Evolutionary conservation across 2,113 vertebrate species (phyloP).

Genomic region (Myotis lucifugus): DNA sequence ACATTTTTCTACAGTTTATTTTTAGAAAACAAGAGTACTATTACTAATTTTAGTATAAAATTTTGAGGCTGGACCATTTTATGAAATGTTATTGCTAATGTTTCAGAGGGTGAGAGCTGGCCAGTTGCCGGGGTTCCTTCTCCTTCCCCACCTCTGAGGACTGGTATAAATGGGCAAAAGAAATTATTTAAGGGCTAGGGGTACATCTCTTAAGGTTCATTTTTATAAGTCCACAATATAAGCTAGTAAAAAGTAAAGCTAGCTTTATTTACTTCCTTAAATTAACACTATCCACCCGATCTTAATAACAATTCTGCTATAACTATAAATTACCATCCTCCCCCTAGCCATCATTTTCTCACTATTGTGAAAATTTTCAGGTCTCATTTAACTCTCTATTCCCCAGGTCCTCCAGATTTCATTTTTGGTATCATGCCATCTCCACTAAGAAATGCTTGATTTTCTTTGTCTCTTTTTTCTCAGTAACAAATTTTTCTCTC

Average conservation of each 20-base stretch:
- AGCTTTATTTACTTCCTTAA: background rate
- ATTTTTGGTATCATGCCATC: background rate
- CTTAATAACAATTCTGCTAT: background rate
- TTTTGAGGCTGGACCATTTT: background rate
- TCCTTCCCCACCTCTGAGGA: background rate
- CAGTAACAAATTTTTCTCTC: background rate
- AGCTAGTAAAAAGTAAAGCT: background rate
- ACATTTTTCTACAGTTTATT: background rate
- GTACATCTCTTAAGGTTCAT: background rate
- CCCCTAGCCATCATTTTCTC: background rate
- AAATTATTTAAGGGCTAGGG: background rate
- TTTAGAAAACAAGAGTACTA: background rate
- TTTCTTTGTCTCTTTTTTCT: constrained; percentile 19
- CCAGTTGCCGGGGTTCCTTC: background rate
- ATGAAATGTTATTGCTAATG: background rate
- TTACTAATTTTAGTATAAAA: background rate
- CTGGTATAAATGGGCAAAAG: background rate
- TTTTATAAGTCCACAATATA: background rate
- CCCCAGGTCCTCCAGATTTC: background rate
- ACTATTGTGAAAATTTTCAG: background rate
- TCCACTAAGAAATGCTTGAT: constrained; percentile 30
- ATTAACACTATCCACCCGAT: background rate
- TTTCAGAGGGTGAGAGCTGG: background rate
- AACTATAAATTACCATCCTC: background rate
- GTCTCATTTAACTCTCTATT: background rate